A percentile compares a stretch with the other conserved stretches of the same genome.
Evolutionary conservation across 2,797 vertebrate genomes (phyloP).

Genomic region (Ctenosaura bakeri): DNA sequence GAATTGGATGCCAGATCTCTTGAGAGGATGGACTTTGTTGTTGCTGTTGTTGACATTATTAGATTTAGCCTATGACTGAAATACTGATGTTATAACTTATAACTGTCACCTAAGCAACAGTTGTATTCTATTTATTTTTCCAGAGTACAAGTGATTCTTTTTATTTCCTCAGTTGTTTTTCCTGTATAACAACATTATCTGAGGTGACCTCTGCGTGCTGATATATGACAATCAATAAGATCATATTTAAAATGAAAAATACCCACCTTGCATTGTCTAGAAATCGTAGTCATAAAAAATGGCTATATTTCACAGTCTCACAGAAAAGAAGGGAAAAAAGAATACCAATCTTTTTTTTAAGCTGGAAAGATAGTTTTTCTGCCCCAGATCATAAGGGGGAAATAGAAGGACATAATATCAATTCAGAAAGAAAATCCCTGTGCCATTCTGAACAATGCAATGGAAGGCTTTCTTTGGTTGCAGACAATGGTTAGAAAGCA

Average conservation of each 20-base stretch:
- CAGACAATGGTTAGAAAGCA: not conserved
- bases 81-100: constrained; percentile 20
- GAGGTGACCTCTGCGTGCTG: not conserved
- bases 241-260: not conserved
- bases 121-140: constrained; percentile 8
- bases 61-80: constrained; percentile 15
- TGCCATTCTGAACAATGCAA: not conserved
- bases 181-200: not conserved
- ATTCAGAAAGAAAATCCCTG: not conserved
- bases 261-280: accelerated
- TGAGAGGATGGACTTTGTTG: not conserved
- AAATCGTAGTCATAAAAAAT: not conserved
- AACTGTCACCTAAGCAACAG: not conserved
- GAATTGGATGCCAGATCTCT: constrained; percentile 18
- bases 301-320: not conserved
- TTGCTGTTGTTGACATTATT: constrained; percentile 15
- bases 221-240: constrained; percentile 8
- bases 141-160: not conserved
- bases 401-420: not conserved
- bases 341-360: not conserved
- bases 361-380: not conserved
- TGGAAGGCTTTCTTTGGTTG: constrained; percentile 3
- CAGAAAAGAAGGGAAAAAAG: not conserved
- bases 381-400: not conserved
- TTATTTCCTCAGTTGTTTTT: not conserved